Conservation (phyloP, 2,888 invertebrate genomes). For the Dynastes hyllus region DNA sequence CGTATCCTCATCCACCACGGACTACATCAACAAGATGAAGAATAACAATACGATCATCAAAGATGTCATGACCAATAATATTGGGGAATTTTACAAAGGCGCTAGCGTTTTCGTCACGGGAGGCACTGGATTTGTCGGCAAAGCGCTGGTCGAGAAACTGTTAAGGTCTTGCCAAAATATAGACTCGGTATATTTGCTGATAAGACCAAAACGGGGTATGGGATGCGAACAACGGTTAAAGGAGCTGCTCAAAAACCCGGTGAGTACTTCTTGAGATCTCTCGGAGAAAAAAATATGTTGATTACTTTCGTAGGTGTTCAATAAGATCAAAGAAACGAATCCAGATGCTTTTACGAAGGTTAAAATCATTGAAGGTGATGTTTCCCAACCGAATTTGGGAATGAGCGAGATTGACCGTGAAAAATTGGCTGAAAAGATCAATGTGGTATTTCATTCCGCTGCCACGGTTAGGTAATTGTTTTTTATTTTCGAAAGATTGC, state of each 20-base stretch:
- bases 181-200: conserved; percentile 84
- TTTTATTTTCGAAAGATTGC: too few species aligned
- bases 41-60: conserved; percentile 51
- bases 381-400: conserved; percentile 81
- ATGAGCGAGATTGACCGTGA: conserved; percentile 79
- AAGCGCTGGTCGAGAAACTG: conserved; percentile 94
- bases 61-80: conserved; percentile 60
- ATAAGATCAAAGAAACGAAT: conserved; percentile 77
- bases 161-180: conserved; percentile 88
- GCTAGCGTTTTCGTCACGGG: conserved; percentile 68
- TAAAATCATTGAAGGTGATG: conserved; percentile 83
- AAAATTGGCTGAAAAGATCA: conserved; percentile 72
- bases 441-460: conserved; percentile 95
- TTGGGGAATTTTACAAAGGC: conserved; percentile 65
- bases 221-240: conserved; percentile 81
- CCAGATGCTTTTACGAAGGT: conserved; percentile 81
- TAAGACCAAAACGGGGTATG: conserved; percentile 83
- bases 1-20: conserved; percentile 21
- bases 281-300: background rate
- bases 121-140: conserved; percentile 92
- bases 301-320: conserved; percentile 76
- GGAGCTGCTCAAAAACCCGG: conserved; percentile 83
- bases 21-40: conserved; percentile 38
- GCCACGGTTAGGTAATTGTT: conserved; percentile 85
- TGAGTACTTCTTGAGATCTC: conserved; percentile 65